Percentiles rank a stretch among this genome's conserved stretches.
These are phyloP conservation scores for Onychostruthus taczanowskii DNA, from an alignment of 2,113 vertebrate genomes.

Conservation along the genomic window DNA sequence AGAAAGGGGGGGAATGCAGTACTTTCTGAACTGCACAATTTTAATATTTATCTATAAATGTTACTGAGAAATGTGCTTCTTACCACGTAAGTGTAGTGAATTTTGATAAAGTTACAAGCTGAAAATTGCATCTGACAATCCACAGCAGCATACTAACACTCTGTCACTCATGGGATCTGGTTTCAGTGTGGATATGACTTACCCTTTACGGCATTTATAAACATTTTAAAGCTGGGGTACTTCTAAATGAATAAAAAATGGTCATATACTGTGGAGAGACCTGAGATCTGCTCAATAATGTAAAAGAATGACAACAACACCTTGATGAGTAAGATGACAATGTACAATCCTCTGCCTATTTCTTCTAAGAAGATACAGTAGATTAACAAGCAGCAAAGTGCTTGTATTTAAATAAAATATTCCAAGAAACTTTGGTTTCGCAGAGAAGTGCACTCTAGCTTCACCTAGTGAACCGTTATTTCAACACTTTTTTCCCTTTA, in stretches of 20 bases:
- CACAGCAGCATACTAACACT: background rate
- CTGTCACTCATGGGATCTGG: background rate
- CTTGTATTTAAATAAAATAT: background rate
- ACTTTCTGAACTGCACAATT: background rate
- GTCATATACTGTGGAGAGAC: background rate
- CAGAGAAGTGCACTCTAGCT: background rate
- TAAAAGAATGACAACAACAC: background rate
- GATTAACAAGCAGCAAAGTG: background rate
- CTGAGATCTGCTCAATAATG: background rate
- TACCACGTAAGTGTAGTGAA: background rate
- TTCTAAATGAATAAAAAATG: constrained; percentile 20
- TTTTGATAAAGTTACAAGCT: background rate
- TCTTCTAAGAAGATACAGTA: background rate
- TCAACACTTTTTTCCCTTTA: background rate
- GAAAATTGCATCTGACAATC: background rate
- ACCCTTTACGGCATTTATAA: background rate
- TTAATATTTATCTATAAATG: background rate
- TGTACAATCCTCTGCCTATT: background rate
- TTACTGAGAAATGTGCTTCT: background rate
- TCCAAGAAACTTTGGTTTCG: background rate
- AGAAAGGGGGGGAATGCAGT: background rate
- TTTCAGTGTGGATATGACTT: background rate
- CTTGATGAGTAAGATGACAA: background rate
- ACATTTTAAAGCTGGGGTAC: background rate
- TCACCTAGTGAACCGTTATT: background rate